These are phyloP conservation scores for Gymnobelideus leadbeateri DNA, from an alignment of 2,113 vertebrate species.

Conservation along the genomic window DNA sequence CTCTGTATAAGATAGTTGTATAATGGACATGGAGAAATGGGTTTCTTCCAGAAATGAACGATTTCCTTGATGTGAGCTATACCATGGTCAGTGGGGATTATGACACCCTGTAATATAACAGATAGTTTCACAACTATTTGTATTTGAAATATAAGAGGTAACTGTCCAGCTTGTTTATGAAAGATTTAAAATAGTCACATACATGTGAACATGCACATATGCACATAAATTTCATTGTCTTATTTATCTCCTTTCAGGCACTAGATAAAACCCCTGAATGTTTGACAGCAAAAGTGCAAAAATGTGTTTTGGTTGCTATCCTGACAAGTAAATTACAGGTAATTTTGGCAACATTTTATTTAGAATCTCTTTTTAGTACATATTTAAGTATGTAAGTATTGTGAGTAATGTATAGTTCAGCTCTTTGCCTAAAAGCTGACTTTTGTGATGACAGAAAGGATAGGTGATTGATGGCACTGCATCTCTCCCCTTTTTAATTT, in stretches of 20 bases:
- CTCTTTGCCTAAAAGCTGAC: not conserved
- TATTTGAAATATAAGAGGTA: not conserved
- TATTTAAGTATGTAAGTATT: conserved; percentile 20
- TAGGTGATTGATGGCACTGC: not conserved
- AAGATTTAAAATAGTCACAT: not conserved
- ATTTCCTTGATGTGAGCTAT: not conserved
- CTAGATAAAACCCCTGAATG: conserved; percentile 22
- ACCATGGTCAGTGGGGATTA: not conserved
- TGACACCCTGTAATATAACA: not conserved
- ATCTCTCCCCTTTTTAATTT: conserved; percentile 7
- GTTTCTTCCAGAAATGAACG: not conserved
- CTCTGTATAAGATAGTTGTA: not conserved
- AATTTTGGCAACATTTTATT: conserved; percentile 41
- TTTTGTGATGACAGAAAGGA: conserved; percentile 42
- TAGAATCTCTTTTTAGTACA: conserved; percentile 3
- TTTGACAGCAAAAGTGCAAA: not conserved
- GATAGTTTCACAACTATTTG: not conserved
- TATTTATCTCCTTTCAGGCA: not conserved
- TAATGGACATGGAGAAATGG: not conserved
- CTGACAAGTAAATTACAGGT: not conserved
- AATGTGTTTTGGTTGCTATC: not conserved
- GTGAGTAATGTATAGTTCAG: conserved; percentile 25
- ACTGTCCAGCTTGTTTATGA: not conserved
- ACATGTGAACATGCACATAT: not conserved
- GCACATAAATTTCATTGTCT: not conserved